phyloP scores from a whole-genome alignment of 1,140 invertebrate species.

The Laodelphax striatellus region DNA sequence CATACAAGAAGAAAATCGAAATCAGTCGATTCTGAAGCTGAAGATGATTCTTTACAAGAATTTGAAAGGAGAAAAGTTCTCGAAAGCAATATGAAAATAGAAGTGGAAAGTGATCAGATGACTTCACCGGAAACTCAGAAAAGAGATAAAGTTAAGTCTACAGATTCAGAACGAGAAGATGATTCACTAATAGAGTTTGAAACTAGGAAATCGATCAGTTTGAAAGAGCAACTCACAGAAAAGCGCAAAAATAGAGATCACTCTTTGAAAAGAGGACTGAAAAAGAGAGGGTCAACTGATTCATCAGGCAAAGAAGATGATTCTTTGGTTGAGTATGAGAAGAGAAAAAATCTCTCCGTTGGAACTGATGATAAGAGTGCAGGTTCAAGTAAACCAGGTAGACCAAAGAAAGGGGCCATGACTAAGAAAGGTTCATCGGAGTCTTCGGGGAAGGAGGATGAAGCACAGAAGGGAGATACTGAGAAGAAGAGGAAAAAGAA shows the following conservation, averaged over 20 bases:
- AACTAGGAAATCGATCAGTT: conserved; percentile 15
- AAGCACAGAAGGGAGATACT: conserved; percentile 1
- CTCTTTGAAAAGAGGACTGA: not conserved
- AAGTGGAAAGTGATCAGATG: conserved; percentile 1
- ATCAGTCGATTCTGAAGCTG: conserved; percentile 22
- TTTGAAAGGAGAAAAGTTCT: conserved; percentile 17
- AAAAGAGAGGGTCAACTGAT: conserved; percentile 11
- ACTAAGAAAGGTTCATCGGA: conserved; percentile 9
- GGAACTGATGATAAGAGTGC: not conserved
- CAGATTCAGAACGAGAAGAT: conserved; percentile 12
- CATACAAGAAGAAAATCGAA: conserved; percentile 12
- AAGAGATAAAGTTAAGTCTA: not conserved
- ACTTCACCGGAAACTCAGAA: not conserved
- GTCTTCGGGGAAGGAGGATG: conserved; percentile 13
- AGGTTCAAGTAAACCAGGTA: not conserved
- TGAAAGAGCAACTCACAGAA: not conserved
- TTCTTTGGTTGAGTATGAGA: conserved; percentile 17
- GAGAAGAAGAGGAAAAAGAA: conserved; percentile 11
- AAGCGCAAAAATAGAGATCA: not conserved
- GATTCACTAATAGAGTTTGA: conserved; percentile 25
- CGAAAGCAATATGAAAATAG: not conserved
- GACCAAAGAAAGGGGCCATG: not conserved
- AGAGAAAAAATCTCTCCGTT: conserved; percentile 6
- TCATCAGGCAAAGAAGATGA: conserved; percentile 18
- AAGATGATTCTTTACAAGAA: conserved; percentile 22